Evolutionary conservation across 2,888 invertebrate species (phyloP), one percentile per base, ranked within the genome.

Genomic region (Stenodera caucasica): DNA sequence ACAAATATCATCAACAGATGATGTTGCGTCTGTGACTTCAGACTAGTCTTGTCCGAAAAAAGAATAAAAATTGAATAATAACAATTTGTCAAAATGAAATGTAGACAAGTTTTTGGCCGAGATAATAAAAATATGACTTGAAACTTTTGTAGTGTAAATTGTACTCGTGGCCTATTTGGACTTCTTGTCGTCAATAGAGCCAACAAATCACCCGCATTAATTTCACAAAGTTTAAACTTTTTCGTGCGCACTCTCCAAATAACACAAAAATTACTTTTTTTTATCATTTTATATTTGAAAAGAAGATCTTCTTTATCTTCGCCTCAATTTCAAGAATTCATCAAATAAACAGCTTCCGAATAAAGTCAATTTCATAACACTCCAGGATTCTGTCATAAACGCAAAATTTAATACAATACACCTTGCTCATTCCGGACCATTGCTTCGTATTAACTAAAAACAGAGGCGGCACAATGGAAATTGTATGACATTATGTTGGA

Each of bases 381-480:
- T 14, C 35, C 14, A 14, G 35, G 35, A 35, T 3, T 7, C 21
- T 11, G 2, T 18, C 15, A 11, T 40, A 9, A 8, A 45, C 45
- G 21, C 11, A 21, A 54, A 59, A 63, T 57, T 54, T 59, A 63
- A 59, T 54, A 63, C 51, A 59, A 59, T 54, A 59, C 56, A 63
- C 59, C 54, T 63, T 53, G 53, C 55, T 55, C 49, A 18, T 30
- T 18, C 11, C 37, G 37, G 50, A 62, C 59, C 57, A 55, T 64
- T 40, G 37, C 37, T 37, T 57, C 49, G 53, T 54, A 57, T 53
- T 53, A 21, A 26, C 57, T 49, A 40, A 58, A 53, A 58, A n/a
- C n/a, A n/a, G n/a, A n/a, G 51, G 56, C 55, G 60, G 63, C 64
- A 65, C 64, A 65, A 67, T 64, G 67, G 54, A 64, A 67, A 67